Conservation (phyloP, 2,113 vertebrate genomes). For the Euleptes europaea region DNA sequence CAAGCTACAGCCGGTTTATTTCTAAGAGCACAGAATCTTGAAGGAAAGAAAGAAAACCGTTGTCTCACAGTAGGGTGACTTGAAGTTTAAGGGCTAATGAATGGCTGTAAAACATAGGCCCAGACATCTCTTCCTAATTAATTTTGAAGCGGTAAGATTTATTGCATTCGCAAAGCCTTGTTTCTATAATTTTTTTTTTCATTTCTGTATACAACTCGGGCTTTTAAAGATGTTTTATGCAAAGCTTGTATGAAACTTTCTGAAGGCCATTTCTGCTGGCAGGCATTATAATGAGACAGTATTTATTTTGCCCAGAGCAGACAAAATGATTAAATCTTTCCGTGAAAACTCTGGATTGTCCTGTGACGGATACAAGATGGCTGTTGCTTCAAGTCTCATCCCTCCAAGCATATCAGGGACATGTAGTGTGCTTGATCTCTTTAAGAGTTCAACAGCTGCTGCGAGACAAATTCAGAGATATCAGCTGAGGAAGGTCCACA, state of each 20-base stretch:
- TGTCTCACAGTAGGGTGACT: not conserved
- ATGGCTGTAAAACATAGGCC: not conserved
- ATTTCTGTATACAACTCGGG: too few relatives aligned
- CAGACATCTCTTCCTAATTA: too few relatives aligned
- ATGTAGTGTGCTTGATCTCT: not conserved
- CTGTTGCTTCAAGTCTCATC: not conserved
- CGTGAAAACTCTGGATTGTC: not conserved
- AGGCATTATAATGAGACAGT: not conserved
- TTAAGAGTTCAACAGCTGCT: not conserved
- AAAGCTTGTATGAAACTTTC: not conserved
- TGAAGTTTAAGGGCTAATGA: not conserved
- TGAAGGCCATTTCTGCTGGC: not conserved
- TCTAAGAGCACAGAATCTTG: not conserved
- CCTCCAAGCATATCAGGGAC: not conserved
- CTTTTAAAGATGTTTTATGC: not conserved
- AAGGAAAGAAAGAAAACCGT: not conserved
- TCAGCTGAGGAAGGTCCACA: fast-evolving
- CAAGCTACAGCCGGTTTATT: not conserved
- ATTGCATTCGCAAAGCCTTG: not conserved
- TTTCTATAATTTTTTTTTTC: not conserved
- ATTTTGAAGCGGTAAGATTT: not conserved
- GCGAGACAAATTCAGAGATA: not conserved
- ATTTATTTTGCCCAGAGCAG: not conserved
- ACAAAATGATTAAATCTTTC: not conserved
- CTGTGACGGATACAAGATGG: not conserved